A percentile compares a stretch with the other conserved stretches of the same genome.
Conservation (phyloP, 2,797 vertebrate genomes). For the Sebastes trivittatus region DNA sequence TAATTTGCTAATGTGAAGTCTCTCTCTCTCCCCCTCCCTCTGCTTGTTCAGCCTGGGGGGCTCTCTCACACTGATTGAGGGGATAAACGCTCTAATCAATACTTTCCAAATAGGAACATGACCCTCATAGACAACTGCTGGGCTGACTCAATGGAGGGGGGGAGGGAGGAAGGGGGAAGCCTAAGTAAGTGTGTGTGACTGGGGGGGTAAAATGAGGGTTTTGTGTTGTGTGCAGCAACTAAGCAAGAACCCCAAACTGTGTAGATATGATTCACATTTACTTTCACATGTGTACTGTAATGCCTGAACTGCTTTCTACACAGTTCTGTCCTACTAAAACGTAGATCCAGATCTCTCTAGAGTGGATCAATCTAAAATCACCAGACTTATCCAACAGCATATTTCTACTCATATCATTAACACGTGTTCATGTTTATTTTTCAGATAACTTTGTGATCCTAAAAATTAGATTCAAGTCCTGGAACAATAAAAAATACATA, state of each 20-base stretch:
- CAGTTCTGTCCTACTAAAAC: neutral
- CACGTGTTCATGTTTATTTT: too few species aligned
- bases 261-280: neutral
- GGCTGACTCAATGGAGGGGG: conserved; percentile 77
- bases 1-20: neutral
- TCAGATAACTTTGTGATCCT: too few species aligned
- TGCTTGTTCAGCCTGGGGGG: conserved; percentile 35
- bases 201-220: neutral
- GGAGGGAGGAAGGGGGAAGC: conserved; percentile 50
- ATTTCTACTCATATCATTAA: too few species aligned
- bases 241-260: neutral
- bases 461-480: neutral
- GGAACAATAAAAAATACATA: neutral
- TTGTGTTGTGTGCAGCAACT: conserved; percentile 15
- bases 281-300: neutral
- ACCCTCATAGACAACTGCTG: conserved; percentile 85
- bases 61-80: conserved; percentile 72
- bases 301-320: neutral
- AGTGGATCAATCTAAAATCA: too few species aligned
- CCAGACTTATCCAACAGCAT: fast-evolving
- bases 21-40: neutral
- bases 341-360: too few species aligned
- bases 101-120: conserved; percentile 91
- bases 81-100: conserved; percentile 89
- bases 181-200: conserved; percentile 7